Percentiles rank a stretch among this genome's conserved stretches.
These are phyloP conservation scores for Drosophila willistoni DNA, from an alignment of 1,140 invertebrate genomes.

Conservation along the genomic window DNA sequence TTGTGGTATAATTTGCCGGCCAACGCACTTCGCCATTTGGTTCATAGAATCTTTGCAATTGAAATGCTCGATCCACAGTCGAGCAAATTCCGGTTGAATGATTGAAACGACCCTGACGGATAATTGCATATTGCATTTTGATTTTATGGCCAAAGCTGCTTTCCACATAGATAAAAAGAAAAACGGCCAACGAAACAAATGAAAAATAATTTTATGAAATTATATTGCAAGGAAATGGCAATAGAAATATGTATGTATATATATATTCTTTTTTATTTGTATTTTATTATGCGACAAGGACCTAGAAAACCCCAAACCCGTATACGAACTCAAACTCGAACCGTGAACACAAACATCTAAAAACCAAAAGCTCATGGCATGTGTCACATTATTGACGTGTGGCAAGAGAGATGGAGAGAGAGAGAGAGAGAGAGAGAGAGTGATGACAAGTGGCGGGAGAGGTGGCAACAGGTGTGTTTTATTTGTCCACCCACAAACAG, in stretches of 20 bases:
- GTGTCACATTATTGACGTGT: constrained; percentile 50
- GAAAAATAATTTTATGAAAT: constrained; percentile 3
- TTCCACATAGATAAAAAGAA: neutral
- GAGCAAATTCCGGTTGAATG: constrained; percentile 25
- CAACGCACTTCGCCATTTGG: constrained; percentile 49
- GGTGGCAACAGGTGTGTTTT: constrained; percentile 74
- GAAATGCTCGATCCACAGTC: constrained; percentile 33
- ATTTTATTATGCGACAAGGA: constrained; percentile 33
- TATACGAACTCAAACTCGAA: neutral
- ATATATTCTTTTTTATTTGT: constrained; percentile 19
- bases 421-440: constrained; percentile 16
- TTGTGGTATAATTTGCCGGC: constrained; percentile 22
- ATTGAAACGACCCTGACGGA: neutral
- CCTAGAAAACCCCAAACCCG: neutral
- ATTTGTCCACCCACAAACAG: constrained; percentile 49
- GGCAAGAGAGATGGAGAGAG: neutral
- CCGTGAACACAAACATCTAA: neutral
- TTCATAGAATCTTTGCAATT: constrained; percentile 41
- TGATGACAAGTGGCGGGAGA: neutral
- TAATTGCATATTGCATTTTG: constrained; percentile 18
- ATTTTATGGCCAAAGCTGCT: constrained; percentile 5
- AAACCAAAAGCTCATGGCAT: constrained; percentile 13
- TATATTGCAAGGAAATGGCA: neutral
- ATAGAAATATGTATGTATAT: neutral
- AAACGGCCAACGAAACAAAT: neutral